Evolutionary conservation across 2,888 invertebrate species (phyloP).

Genomic region (Mantis religiosa): DNA sequence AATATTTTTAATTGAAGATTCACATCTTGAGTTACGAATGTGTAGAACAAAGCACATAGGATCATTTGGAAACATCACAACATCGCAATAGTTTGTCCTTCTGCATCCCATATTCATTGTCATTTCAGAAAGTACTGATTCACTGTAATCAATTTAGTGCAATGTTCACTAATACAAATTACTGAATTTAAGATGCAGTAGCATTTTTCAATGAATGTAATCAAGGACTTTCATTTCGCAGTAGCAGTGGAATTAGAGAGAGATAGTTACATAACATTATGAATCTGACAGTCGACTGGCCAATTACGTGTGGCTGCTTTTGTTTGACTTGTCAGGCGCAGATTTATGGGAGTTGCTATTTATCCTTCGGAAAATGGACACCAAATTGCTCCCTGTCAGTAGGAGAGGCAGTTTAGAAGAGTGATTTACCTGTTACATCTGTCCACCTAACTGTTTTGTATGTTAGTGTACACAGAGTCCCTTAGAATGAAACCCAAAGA

Average conservation of each 20-base stretch:
- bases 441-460: not conserved
- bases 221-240: not conserved
- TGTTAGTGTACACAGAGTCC: not conserved
- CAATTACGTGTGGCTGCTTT: not conserved
- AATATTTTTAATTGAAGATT: too few species aligned
- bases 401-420: not conserved
- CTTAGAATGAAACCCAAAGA: not conserved
- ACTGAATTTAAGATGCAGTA: too few species aligned
- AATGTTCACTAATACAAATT: too few species aligned
- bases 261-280: not conserved
- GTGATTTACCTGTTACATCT: slow-evolving; percentile 3
- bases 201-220: not conserved
- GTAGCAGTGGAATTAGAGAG: not conserved
- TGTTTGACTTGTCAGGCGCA: not conserved
- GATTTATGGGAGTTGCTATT: slow-evolving; percentile 3
- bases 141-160: too few species aligned
- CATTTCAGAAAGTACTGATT: too few species aligned
- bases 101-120: too few species aligned
- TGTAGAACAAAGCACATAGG: too few species aligned
- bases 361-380: not conserved
- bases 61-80: too few species aligned
- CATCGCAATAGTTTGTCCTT: too few species aligned
- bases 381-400: slow-evolving; percentile 13
- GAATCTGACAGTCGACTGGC: not conserved
- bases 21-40: too few species aligned